Evolutionary conservation across 2,797 vertebrate genomes (phyloP).

Genomic region (Pangasius macronema): DNA sequence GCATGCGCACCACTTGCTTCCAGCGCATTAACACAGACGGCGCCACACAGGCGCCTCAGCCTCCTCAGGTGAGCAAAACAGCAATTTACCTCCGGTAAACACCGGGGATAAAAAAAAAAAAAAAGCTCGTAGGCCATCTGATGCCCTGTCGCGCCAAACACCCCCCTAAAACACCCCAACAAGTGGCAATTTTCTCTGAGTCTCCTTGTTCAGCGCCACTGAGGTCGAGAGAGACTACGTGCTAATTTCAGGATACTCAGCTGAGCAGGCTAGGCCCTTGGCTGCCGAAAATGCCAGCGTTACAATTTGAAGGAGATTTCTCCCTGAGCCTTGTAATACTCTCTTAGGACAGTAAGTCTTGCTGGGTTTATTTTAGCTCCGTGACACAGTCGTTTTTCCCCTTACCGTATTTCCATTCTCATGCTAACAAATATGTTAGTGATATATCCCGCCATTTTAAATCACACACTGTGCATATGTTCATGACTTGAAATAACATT

Average conservation of each 20-base stretch:
- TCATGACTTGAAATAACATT: neutral
- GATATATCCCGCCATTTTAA: neutral
- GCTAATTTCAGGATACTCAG: constrained; percentile 29
- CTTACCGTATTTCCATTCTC: neutral
- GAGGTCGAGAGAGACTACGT: constrained; percentile 41
- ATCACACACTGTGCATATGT: neutral
- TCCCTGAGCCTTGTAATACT: constrained; percentile 38
- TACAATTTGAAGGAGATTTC: constrained; percentile 32
- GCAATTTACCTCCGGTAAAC: constrained; percentile 77
- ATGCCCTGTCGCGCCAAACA: constrained; percentile 66
- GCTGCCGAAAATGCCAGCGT: constrained; percentile 38
- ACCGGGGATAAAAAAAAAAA: constrained; percentile 64
- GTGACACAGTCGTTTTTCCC: neutral
- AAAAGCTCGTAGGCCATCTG: constrained; percentile 66
- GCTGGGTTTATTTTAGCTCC: constrained; percentile 26
- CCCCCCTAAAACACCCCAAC: constrained; percentile 65
- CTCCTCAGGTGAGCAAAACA: constrained; percentile 75
- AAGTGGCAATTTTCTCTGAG: constrained; percentile 55
- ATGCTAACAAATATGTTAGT: neutral
- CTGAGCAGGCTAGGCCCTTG: constrained; percentile 17
- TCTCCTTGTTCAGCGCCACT: constrained; percentile 49
- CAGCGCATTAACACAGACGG: constrained; percentile 60
- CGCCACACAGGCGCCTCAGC: constrained; percentile 71
- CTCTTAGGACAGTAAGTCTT: constrained; percentile 3
- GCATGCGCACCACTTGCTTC: constrained; percentile 22